phyloP scores from a whole-genome alignment of 2,113 vertebrate species.

The Ahaetulla prasina region DNA sequence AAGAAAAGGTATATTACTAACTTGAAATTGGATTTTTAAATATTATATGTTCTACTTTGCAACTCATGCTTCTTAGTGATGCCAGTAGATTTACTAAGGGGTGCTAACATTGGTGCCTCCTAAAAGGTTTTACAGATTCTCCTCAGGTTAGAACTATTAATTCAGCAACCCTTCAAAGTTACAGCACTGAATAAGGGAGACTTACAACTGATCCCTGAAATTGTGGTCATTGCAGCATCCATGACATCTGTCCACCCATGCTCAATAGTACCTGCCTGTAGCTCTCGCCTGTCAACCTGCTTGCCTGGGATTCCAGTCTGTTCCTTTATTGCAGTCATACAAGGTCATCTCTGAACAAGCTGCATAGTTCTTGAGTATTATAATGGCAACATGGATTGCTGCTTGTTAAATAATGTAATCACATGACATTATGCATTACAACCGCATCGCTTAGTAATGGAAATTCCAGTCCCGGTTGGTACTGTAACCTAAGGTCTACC shows the following conservation, averaged over 20 bases:
- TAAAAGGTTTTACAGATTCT: background rate
- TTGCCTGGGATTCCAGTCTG: background rate
- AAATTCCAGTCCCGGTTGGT: background rate
- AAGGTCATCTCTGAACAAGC: background rate
- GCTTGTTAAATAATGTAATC: background rate
- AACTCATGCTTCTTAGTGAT: background rate
- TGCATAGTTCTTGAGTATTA: background rate
- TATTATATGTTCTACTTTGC: background rate
- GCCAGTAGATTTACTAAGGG: background rate
- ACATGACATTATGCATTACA: background rate
- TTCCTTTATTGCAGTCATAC: background rate
- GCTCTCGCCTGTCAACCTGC: background rate
- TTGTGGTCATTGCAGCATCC: background rate
- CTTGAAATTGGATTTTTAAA: background rate
- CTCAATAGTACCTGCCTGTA: background rate
- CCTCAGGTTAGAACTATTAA: background rate
- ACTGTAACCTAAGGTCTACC: background rate
- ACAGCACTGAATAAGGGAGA: background rate
- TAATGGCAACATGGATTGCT: background rate
- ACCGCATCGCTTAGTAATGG: background rate
- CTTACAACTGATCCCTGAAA: background rate
- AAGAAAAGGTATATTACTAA: background rate
- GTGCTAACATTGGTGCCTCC: background rate
- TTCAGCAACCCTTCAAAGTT: background rate
- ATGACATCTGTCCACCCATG: background rate